Evolutionary conservation across 2,797 vertebrate species (phyloP), one percentile per base, ranked within the genome.

Genomic region (Cottoperca gobio): DNA sequence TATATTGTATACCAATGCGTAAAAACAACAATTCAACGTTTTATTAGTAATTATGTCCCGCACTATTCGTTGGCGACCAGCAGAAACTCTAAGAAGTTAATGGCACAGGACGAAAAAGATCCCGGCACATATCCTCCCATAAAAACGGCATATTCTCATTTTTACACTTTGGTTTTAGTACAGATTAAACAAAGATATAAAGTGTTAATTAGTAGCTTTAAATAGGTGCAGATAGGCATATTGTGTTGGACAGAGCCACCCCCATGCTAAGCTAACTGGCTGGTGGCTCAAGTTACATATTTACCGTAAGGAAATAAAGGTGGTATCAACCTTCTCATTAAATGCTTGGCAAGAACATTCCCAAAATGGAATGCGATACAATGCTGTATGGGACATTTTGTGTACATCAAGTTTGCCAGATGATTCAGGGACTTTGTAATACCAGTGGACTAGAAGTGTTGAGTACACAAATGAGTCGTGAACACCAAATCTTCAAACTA

Each of bases 1-100:
- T 39, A 40, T 39, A 21, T 37, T 37, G 21, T 31, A 37, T 8
- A 33, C 0, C n/a, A 31, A 0, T 0, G 2, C 24, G 23, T n/a
- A 33, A 42, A 58, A 59, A 24, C 1, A 7, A 31, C 1, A n/a
- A 39, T 31, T 43, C 1, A 2, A 0, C 1, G 3, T 46, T 39
- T 37, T 46, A 39, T 8, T 4, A 6, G 8, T 12, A 10, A 6
- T 16, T 21, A 54, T 60, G 23, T 21, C n/a, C 3, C 8, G 10
- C 16, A 48, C 5, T 21, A 40, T 74, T 26, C 73, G 14, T 66
- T 23, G 3, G 26, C 42, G 46, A 35, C 9, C 12, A 39, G 37
- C 14, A 5, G 14, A 53, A 6, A 73, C 16, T 24, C 13, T 13
- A 46, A 4, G 19, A 19, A 58, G 63, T 50, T 49, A 49, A 4